phyloP scores from a whole-genome alignment of 2,797 vertebrate genomes.

The Cheirogaleus major region DNA sequence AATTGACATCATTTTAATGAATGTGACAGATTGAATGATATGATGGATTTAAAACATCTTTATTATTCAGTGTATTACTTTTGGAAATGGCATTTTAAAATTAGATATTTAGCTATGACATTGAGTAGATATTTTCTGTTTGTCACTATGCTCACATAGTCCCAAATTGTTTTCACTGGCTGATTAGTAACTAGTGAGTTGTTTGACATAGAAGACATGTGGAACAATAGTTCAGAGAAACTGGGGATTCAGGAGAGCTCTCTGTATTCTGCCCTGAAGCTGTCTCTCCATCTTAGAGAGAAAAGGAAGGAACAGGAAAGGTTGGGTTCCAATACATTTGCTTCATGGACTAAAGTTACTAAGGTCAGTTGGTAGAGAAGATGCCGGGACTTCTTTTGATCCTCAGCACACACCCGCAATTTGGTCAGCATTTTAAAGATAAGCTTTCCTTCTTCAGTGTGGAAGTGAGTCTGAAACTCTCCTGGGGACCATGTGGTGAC shows the following conservation, averaged over 20 bases:
- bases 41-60: background rate
- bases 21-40: slow-evolving; percentile 48
- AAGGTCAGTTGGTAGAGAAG: background rate
- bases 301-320: background rate
- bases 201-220: background rate
- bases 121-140: background rate
- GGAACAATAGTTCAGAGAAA: background rate
- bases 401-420: background rate
- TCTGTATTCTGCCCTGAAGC: background rate
- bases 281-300: background rate
- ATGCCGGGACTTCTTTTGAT: background rate
- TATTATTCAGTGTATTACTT: slow-evolving; percentile 49
- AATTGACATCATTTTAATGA: slow-evolving; percentile 1
- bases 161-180: background rate
- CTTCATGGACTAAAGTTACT: background rate
- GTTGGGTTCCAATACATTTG: background rate
- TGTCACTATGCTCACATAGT: background rate
- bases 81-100: slow-evolving; percentile 8
- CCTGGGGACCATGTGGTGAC: background rate
- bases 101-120: background rate
- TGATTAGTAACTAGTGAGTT: background rate
- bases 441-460: background rate
- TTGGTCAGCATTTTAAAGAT: background rate
- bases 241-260: background rate
- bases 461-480: background rate